Percentiles rank a stretch among this genome's conserved stretches.
Evolutionary conservation across 53 echinoderm and acorn worm species (phyloP).

Genomic region (Temnopleurus reevesii): DNA sequence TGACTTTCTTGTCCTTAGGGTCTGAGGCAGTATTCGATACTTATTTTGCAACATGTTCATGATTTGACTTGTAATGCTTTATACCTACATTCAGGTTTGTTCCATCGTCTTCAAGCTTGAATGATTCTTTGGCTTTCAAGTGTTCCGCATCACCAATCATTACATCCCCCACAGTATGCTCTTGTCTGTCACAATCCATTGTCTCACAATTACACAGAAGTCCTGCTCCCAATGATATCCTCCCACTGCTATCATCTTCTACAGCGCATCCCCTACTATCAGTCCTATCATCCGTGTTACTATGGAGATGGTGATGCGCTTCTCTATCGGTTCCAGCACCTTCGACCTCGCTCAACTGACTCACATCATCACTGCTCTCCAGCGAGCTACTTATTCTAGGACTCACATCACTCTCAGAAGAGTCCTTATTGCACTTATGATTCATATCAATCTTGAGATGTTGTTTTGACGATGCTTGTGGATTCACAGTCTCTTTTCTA

Average conservation of each 20-base stretch:
- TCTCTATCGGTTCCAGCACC: neutral
- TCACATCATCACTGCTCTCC: slow-evolving; percentile 20
- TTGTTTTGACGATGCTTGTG: neutral
- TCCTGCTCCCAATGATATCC: neutral
- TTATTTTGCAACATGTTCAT: slow-evolving; percentile 4
- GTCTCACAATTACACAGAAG: neutral
- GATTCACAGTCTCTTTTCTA: neutral
- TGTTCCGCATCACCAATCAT: neutral
- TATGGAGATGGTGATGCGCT: neutral
- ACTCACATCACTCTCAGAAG: slow-evolving; percentile 5
- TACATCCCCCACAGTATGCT: neutral
- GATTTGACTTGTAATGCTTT: neutral
- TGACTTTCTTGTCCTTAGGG: neutral
- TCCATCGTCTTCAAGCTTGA: neutral
- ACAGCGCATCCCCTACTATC: neutral
- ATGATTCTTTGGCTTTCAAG: neutral
- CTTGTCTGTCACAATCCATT: neutral
- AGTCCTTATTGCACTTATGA: neutral
- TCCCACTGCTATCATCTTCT: neutral
- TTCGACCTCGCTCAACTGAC: neutral
- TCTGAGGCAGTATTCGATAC: neutral
- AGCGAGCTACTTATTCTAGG: slow-evolving; percentile 17
- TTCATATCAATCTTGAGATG: neutral
- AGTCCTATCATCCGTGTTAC: neutral
- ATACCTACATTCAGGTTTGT: neutral